A percentile compares a stretch with the other conserved stretches of the same genome.
These are phyloP conservation scores for Herpailurus yagouaroundi DNA, from an alignment of 2,113 vertebrate genomes.

Conservation along the genomic window DNA sequence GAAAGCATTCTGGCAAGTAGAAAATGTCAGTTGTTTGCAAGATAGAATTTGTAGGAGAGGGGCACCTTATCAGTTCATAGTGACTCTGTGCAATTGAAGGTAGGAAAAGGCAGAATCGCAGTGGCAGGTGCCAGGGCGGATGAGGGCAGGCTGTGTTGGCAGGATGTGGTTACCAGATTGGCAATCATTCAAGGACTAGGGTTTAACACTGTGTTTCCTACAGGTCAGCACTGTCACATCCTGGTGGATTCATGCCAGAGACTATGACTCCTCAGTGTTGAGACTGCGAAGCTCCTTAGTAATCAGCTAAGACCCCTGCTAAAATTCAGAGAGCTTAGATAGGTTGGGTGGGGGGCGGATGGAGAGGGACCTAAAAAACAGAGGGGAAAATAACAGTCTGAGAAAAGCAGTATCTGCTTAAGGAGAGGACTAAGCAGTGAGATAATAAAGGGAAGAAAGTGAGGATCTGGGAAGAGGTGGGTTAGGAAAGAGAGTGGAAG, in stretches of 20 bases:
- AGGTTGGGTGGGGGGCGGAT: neutral
- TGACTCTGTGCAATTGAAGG: constrained; percentile 29
- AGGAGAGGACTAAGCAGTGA: neutral
- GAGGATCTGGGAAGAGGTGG: neutral
- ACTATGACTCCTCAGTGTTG: neutral
- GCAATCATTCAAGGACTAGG: constrained; percentile 66
- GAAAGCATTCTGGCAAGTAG: constrained; percentile 25
- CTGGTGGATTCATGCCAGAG: constrained; percentile 67
- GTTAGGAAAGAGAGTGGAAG: neutral
- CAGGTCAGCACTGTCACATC: constrained; percentile 55
- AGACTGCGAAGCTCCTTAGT: neutral
- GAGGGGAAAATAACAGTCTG: neutral
- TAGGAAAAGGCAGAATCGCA: constrained; percentile 65
- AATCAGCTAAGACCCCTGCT: neutral
- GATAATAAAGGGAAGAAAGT: neutral
- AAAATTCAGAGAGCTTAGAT: neutral
- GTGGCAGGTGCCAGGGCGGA: constrained; percentile 69
- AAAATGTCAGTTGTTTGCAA: neutral
- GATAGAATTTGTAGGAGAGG: neutral
- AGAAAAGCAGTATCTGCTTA: neutral
- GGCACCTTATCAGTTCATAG: constrained; percentile 16
- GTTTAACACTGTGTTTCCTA: constrained; percentile 60
- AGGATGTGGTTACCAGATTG: constrained; percentile 79
- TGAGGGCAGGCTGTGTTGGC: constrained; percentile 61
- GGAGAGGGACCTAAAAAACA: neutral